Evolutionary conservation across 2,888 invertebrate species (phyloP), one percentile per base, ranked within the genome.

Genomic region (Protodeltote pygarga): DNA sequence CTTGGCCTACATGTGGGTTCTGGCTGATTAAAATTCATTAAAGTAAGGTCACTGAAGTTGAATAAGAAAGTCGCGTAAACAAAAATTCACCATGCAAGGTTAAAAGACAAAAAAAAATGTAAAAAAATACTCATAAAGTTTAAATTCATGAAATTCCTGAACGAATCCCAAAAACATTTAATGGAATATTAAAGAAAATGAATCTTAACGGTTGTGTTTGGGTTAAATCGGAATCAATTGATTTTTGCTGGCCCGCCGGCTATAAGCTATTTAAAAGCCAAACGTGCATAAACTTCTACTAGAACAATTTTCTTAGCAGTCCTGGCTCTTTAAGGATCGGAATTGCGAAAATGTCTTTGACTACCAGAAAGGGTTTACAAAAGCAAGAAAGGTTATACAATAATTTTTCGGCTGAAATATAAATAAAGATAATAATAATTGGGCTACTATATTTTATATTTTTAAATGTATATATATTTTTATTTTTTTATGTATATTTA

Each of bases 151-250:
- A 25, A 35, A 58, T 25, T 40, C 25, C 16, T 17, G 9, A 11
- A 29, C 27, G 35, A 63, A 51, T 42, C 58, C 40, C 44, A n/a
- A 44, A 42, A 47, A 54, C 29, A 47, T 11, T 17, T 50, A 47
- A 63, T 40, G 39, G 52, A 60, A 62, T 62, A 65, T 55, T 45
- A 59, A 51, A 52, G 45, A 38, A 52, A 71, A 42, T 45, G 46
- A 31, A 15, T 50, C 31, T 32, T 16, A 11, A 39, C 9, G 19
- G 15, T 8, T 23, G 29, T 52, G 45, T 52, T 57, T 53, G 32
- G 29, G 25, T 44, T 34, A 23, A 47, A 49, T 44, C 39, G 50
- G 42, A 53, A 41, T 34, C 62, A 41, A 54, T 53, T 32, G 48
- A 48, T 64, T 51, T 55, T 48, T 59, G 31, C 32, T 16, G 24